These are phyloP conservation scores for Dufourea novaeangliae DNA, from an alignment of 1,140 invertebrate species.

Conservation along the genomic window DNA sequence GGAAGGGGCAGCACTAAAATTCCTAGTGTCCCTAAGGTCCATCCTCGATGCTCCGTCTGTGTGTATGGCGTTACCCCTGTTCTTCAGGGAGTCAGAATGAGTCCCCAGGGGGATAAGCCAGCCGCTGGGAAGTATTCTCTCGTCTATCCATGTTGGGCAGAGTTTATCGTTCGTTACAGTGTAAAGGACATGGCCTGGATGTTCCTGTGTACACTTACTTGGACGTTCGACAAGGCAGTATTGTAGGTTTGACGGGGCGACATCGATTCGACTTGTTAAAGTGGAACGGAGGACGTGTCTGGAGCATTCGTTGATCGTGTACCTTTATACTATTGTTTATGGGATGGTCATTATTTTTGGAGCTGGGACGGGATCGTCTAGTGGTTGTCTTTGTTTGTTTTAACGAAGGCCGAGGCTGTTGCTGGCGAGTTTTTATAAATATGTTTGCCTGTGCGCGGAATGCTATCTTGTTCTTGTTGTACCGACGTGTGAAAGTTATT, in stretches of 20 bases:
- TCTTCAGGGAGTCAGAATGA: constrained; percentile 28
- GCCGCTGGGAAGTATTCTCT: constrained; percentile 34
- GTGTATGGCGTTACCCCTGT: neutral
- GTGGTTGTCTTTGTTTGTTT: too few relatives aligned
- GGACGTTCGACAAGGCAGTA: constrained; percentile 7
- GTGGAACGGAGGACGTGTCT: neutral
- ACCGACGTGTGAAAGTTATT: too few relatives aligned
- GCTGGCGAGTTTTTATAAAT: too few relatives aligned
- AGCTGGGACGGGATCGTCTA: too few relatives aligned
- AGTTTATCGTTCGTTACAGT: constrained; percentile 43
- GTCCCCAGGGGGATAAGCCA: constrained; percentile 3
- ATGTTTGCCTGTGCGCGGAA: too few relatives aligned
- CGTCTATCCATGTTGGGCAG: constrained; percentile 12
- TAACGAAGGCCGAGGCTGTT: too few relatives aligned
- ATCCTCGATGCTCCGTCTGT: constrained; percentile 29
- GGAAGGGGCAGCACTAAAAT: constrained; percentile 71
- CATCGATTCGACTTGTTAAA: neutral
- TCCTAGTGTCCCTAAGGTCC: constrained; percentile 58
- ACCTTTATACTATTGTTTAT: too few relatives aligned
- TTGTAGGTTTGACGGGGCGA: neutral
- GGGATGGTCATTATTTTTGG: too few relatives aligned
- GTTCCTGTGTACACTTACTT: neutral
- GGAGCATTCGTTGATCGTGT: neutral
- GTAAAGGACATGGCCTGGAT: neutral
- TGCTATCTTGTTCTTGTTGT: too few relatives aligned